These are phyloP conservation scores for Anadara kagoshimensis DNA, from an alignment of 1,140 invertebrate genomes.

Conservation along the genomic window DNA sequence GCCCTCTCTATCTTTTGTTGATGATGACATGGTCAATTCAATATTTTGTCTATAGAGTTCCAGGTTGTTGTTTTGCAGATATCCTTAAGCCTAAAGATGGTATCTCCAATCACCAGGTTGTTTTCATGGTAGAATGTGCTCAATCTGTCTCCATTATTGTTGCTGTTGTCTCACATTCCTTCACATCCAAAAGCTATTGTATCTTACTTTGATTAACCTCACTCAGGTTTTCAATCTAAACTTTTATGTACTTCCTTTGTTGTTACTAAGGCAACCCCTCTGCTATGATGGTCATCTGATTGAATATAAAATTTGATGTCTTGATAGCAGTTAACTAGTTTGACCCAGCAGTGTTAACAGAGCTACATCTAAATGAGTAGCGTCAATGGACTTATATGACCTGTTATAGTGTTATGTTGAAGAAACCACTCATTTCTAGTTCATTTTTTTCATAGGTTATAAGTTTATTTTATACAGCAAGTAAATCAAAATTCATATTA, in stretches of 20 bases:
- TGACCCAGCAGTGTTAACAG: too few relatives aligned
- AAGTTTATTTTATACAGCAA: too few relatives aligned
- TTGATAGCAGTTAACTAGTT: background rate
- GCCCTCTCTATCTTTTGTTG: too few relatives aligned
- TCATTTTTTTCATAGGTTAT: too few relatives aligned
- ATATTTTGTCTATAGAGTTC: conserved; percentile 37
- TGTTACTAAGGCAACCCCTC: background rate
- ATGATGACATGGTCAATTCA: too few relatives aligned
- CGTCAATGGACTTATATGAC: too few relatives aligned
- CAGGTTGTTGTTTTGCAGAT: conserved; percentile 42
- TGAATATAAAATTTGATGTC: background rate
- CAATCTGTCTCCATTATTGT: conserved; percentile 32
- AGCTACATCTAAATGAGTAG: too few relatives aligned
- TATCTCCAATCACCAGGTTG: background rate
- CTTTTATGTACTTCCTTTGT: conserved; percentile 1
- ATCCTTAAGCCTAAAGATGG: conserved; percentile 22
- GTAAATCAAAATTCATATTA: too few relatives aligned
- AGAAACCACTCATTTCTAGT: too few relatives aligned
- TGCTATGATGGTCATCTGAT: conserved; percentile 4
- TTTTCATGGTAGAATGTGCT: conserved; percentile 20
- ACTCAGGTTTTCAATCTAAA: conserved; percentile 25
- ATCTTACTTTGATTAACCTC: conserved; percentile 22
- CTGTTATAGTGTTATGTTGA: too few relatives aligned
- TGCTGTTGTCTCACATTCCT: conserved; percentile 44
- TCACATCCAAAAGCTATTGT: conserved; percentile 27